phyloP scores from a whole-genome alignment of 2,113 vertebrate genomes.

The Phasianus colchicus region DNA sequence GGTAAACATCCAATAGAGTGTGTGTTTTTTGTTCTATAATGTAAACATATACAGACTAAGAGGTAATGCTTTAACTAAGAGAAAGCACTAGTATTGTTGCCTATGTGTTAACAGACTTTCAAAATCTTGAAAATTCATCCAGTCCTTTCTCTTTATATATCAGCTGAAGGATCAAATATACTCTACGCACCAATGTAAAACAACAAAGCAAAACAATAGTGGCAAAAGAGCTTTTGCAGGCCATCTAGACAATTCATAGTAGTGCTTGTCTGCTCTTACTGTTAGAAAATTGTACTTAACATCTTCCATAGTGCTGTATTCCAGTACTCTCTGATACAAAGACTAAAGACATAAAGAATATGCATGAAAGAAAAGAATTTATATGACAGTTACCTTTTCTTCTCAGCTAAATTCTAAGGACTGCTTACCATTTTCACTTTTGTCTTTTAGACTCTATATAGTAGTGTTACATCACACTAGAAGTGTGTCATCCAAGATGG shows the following conservation, averaged over 20 bases:
- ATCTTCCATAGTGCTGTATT: neutral
- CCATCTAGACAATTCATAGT: neutral
- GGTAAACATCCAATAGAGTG: too few relatives aligned
- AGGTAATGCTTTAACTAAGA: neutral
- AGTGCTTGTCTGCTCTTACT: neutral
- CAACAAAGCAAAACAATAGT: too few relatives aligned
- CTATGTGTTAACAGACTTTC: neutral
- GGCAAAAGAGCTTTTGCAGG: neutral
- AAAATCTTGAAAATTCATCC: neutral
- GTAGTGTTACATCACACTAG: neutral
- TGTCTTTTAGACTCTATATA: neutral
- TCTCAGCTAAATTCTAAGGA: neutral
- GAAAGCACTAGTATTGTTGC: neutral
- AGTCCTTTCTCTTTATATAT: neutral
- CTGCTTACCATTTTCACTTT: neutral
- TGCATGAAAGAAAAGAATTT: neutral
- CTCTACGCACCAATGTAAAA: accelerated
- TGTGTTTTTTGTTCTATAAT: too few relatives aligned
- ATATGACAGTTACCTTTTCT: neutral
- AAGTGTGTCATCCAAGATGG: neutral
- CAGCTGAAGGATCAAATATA: neutral
- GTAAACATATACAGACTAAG: neutral
- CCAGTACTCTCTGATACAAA: neutral
- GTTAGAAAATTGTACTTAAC: neutral
- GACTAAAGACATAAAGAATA: neutral